These are phyloP conservation scores for Willisornis vidua DNA, from an alignment of 2,113 vertebrate species.

Conservation along the genomic window DNA sequence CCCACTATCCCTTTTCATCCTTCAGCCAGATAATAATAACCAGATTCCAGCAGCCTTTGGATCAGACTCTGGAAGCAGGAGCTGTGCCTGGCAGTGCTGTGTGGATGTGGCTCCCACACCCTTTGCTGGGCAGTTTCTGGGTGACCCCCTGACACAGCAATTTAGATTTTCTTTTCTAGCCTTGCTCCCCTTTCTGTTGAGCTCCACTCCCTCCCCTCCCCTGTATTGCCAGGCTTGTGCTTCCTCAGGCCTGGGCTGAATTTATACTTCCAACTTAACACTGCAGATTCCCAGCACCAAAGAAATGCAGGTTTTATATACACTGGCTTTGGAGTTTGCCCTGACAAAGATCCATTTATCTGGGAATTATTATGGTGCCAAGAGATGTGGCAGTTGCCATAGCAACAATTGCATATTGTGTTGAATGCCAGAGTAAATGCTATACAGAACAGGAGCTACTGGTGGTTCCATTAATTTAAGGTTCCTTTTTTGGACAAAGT, in stretches of 20 bases:
- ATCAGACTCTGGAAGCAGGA: background rate
- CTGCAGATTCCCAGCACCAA: background rate
- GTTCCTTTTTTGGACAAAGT: background rate
- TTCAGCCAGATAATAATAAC: background rate
- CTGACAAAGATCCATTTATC: slow-evolving; percentile 43
- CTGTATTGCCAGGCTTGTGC: background rate
- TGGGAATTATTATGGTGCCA: slow-evolving; percentile 42
- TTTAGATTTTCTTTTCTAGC: background rate
- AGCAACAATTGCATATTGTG: slow-evolving; percentile 39
- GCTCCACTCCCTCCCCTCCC: background rate
- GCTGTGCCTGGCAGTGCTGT: background rate
- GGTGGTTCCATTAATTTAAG: slow-evolving; percentile 33
- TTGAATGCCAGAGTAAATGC: slow-evolving; percentile 53
- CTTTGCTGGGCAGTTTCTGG: background rate
- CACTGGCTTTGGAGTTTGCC: background rate
- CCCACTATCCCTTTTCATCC: background rate
- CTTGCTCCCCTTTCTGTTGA: background rate
- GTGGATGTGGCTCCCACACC: background rate
- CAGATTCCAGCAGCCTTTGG: background rate
- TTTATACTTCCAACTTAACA: background rate
- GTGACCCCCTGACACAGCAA: background rate
- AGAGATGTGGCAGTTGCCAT: slow-evolving; percentile 38
- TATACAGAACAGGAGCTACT: slow-evolving; percentile 13
- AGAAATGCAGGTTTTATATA: slow-evolving; percentile 19
- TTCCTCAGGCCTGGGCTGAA: background rate